phyloP scores from a whole-genome alignment of 2,888 invertebrate genomes.

The Dioctria rufipes region DNA sequence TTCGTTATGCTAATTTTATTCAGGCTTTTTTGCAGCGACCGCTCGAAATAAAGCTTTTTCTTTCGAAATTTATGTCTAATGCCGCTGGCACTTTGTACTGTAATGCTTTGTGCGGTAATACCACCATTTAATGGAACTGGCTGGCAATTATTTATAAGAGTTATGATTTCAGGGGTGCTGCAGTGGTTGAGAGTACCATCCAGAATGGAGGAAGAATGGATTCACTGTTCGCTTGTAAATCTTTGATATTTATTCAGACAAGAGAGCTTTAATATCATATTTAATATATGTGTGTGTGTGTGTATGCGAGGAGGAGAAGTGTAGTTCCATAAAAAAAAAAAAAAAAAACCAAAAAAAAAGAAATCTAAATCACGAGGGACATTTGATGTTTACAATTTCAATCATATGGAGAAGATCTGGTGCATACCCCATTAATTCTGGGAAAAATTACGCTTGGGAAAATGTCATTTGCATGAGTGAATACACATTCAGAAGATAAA shows the following conservation, averaged over 20 bases:
- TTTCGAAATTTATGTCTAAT: conserved; percentile 38
- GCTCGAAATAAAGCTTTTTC: conserved; percentile 38
- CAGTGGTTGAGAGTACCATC: too few relatives aligned
- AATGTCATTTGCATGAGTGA: too few relatives aligned
- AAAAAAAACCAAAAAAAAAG: too few relatives aligned
- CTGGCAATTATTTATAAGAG: conserved; percentile 26
- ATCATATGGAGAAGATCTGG: too few relatives aligned
- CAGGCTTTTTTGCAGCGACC: conserved; percentile 25
- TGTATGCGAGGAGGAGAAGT: not conserved
- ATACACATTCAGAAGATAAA: too few relatives aligned
- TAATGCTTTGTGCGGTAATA: conserved; percentile 27
- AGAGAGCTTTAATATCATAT: too few relatives aligned
- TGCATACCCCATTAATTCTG: too few relatives aligned
- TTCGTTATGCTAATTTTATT: conserved; percentile 41
- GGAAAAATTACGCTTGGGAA: too few relatives aligned
- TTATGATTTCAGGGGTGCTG: conserved; percentile 12
- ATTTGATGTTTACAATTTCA: too few relatives aligned
- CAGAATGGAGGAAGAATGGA: not conserved
- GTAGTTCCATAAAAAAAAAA: too few relatives aligned
- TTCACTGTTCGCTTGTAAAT: not conserved
- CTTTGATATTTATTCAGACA: too few relatives aligned
- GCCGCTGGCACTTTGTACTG: conserved; percentile 35
- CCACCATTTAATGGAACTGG: conserved; percentile 27
- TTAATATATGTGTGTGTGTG: not conserved
- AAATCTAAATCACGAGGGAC: too few relatives aligned